A percentile compares a stretch with the other conserved stretches of the same genome.
phyloP scores from a whole-genome alignment of 2,113 vertebrate species.

The Macrotus californicus region DNA sequence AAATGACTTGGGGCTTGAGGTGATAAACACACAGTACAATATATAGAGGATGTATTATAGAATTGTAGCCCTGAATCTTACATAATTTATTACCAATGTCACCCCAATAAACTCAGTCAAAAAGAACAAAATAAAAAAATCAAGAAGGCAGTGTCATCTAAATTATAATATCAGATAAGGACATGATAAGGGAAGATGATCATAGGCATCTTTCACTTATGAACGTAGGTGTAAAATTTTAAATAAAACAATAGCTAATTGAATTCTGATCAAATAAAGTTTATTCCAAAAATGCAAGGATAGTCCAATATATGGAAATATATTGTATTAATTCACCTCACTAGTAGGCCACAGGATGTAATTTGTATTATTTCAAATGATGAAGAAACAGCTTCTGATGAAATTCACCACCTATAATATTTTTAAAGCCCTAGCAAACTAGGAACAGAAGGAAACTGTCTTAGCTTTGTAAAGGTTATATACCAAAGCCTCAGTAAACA shows the following conservation, averaged over 20 bases:
- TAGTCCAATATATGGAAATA: not conserved
- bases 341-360: not conserved
- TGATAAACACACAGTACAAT: no score
- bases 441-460: not conserved
- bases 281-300: not conserved
- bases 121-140: not conserved
- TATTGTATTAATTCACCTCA: not conserved
- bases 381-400: not conserved
- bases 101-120: not conserved
- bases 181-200: not conserved
- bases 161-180: slow-evolving; percentile 2
- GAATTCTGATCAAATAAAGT: not conserved
- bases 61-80: no score
- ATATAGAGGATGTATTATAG: no score
- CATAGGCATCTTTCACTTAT: not conserved
- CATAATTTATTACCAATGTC: no score
- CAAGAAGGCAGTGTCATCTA: not conserved
- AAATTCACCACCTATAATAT: not conserved
- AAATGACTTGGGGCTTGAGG: no score
- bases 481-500: not conserved
- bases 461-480: not conserved
- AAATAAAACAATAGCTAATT: not conserved
- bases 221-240: not conserved
- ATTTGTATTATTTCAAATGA: not conserved
- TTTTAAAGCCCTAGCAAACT: not conserved